Base-by-base conservation (phyloP, 2,797 vertebrate genomes). In the Parotocinclus haroldoi region DNA sequence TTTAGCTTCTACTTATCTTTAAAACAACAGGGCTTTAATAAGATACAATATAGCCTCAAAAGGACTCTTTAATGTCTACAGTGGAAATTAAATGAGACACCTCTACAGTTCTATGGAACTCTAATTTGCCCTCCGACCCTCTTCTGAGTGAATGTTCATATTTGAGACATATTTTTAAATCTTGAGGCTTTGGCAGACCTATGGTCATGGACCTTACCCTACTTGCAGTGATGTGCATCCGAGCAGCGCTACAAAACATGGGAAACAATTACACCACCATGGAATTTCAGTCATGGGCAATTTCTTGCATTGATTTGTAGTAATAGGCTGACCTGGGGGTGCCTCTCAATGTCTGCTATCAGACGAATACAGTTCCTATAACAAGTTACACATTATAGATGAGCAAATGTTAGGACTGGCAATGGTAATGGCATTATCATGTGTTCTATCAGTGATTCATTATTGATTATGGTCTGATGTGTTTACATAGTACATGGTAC, bases 251-350 rank as follows among this genome's bases (percentile, higher is more conserved):
- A 70, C 75, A 80, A 81, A 85, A 89, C 86, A 84, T 75, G 3
- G 14, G 71, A 78, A 80, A 75, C 78, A 80, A 83, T 86, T 86
- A 84, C 83, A 72, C 63, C 73, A 76, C 76, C 72, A 78, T 84
- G 81, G 85, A 87, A 85, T 84, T 86, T 87, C 85, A 84, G 84
- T 89, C 85, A 90, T 70, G 84, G 70, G 78, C 85, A 91, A 88
- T 90, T 89, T 85, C 81, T 83, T 81, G 72, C 71, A 84, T 83
- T 87, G 86, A 89, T 90, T 86, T 82, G 81, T 76, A 78, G 88
- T 87, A 90, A 89, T 89, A 89, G 86, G 74, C 80, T 86, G 85
- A 88, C 87, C 82, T 72, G 70, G 58, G 76, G 78, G 82, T 52
- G 70, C 68, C 48, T 51, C 69, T 53, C 73, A 40, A 52, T 49